phyloP scores from a whole-genome alignment of 2,888 invertebrate species.

The Megamerina dolium region DNA sequence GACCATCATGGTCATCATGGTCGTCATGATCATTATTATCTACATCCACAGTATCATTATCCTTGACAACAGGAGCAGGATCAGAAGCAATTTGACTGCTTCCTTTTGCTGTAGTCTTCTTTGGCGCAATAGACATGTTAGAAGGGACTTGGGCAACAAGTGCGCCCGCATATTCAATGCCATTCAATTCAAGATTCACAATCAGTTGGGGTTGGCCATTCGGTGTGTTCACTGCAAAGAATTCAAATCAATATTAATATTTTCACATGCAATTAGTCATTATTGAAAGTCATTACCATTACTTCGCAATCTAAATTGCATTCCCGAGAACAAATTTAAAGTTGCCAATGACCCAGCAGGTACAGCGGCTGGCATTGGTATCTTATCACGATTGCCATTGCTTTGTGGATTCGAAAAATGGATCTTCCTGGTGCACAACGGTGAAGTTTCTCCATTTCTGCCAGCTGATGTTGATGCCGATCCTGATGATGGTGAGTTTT shows the following conservation, averaged over 20 bases:
- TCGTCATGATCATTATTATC: no score
- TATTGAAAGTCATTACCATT: conserved; percentile 58
- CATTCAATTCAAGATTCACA: conserved; percentile 94
- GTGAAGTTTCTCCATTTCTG: conserved; percentile 29
- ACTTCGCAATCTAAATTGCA: conserved; percentile 76
- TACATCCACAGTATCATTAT: no score
- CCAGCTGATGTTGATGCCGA: conserved; percentile 22
- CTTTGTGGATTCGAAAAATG: conserved; percentile 21
- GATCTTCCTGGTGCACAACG: conserved; percentile 39
- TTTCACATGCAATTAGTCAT: no score
- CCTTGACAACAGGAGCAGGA: no score
- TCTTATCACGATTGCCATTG: background rate
- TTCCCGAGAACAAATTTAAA: conserved; percentile 38
- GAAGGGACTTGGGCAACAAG: conserved; percentile 60
- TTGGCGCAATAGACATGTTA: conserved; percentile 2
- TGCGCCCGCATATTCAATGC: conserved; percentile 91
- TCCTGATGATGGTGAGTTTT: conserved; percentile 38
- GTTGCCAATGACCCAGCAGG: conserved; percentile 23
- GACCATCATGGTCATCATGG: no score
- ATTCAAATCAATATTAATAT: no score
- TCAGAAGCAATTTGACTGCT: no score
- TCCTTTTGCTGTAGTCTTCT: background rate
- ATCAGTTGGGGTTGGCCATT: conserved; percentile 83
- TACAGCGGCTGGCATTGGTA: conserved; percentile 7
- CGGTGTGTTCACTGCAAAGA: conserved; percentile 66